Base-by-base conservation (phyloP, 2,113 vertebrate species). In the Jaculus jaculus region DNA sequence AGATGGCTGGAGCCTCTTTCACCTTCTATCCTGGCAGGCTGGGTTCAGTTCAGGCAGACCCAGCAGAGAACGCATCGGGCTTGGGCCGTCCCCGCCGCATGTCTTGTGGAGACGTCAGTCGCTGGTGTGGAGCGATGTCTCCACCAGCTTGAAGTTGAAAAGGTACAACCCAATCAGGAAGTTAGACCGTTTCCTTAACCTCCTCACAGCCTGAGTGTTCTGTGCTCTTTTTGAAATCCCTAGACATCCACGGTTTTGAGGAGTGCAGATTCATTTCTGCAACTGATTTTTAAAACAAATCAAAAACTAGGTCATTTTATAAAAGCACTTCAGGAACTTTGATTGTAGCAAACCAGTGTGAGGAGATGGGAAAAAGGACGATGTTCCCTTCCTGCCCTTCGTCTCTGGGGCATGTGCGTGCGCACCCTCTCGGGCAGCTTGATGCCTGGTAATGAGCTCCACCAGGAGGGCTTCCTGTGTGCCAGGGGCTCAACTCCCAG, bases 191-290 rank as follows among this genome's bases (percentile, higher is more conserved):
- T 66, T 47, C 26, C 5, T 21, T 65, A 37, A 17, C 69, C n/a
- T 83, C 51, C 37, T 39, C 23, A 47, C 34, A 89, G 61, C 69
- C 13, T 7, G 75, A 60, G 1, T 42, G 4, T 16, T 16, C 26
- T 17, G n/a, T 30, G 5, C 12, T 61, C 15, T 24, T 84, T 88
- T 69, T 20, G 12, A 7, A 74, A 83, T 88, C n/a, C 2, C 2
- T 74, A 47, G 61, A 30, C 88, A 82, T 84, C 28, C 10, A 0
- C 34, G 61, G n/a, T 80, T 90, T 79, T 61, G 66, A 61, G 23
- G 89, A 90, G 94, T 63, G 89, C 28, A 54, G 37, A 72, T 73
- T 91, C 42, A 54, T 91, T 91, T 94, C 71, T 90, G 2, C 90
- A 86, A n/a, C 18, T 16, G 71, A 66, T 90, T 86, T 86, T 84